Conservation (phyloP, 2,113 vertebrate species). For the Willisornis vidua region DNA sequence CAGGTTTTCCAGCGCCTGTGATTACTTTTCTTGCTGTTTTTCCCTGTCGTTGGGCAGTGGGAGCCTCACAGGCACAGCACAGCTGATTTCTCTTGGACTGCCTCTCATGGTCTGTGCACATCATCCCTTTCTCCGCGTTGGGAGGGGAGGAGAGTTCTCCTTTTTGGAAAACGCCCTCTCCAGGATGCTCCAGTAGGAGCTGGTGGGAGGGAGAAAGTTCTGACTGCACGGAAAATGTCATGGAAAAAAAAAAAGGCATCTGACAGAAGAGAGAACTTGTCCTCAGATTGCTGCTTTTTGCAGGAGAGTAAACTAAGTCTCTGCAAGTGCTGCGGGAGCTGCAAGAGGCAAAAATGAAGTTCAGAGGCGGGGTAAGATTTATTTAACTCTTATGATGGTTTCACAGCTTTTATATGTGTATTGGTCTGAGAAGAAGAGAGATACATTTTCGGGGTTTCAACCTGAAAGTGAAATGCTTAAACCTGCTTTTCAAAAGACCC, state of each 20-base stretch:
- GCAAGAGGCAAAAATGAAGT: conserved; percentile 62
- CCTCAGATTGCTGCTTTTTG: conserved; percentile 28
- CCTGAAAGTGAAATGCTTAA: not conserved
- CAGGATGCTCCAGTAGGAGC: conserved; percentile 60
- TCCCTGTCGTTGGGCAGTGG: not conserved
- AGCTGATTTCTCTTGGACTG: not conserved
- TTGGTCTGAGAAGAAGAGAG: not conserved
- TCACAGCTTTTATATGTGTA: not conserved
- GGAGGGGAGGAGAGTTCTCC: conserved; percentile 19
- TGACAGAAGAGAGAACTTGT: conserved; percentile 58
- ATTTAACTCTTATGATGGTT: not conserved
- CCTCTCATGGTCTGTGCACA: not conserved
- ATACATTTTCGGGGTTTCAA: not conserved
- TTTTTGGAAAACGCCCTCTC: conserved; percentile 29
- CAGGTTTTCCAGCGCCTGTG: conserved; percentile 27
- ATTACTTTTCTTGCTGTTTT: conserved; percentile 48
- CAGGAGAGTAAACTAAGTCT: not conserved
- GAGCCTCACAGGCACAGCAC: not conserved
- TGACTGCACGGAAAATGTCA: conserved; percentile 48
- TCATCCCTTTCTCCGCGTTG: not conserved
- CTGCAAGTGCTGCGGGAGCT: not conserved
- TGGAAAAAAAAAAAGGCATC: conserved; percentile 17
- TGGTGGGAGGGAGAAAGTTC: conserved; percentile 57
- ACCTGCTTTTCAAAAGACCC: not conserved
- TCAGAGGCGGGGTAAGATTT: conserved; percentile 67